These are phyloP conservation scores for Formicarius rufipectus DNA, from an alignment of 2,113 vertebrate genomes.

Conservation along the genomic window DNA sequence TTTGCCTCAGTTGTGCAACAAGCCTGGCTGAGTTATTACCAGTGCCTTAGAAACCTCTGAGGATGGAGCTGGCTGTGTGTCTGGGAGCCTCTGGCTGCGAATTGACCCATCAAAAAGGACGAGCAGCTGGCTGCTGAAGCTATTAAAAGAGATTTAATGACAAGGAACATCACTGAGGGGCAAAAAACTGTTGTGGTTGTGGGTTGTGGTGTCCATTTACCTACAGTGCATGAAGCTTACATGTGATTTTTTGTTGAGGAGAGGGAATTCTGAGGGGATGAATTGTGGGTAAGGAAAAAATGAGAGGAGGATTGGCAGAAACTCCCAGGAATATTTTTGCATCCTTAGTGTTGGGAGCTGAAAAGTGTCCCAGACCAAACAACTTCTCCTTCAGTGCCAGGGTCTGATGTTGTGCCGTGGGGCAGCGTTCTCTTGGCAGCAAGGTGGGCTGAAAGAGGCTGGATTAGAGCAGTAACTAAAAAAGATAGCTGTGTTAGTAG, in stretches of 20 bases:
- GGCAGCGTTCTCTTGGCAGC: not conserved
- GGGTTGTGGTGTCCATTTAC: not conserved
- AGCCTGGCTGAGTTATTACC: not conserved
- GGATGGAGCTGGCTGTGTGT: not conserved
- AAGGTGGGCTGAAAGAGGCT: not conserved
- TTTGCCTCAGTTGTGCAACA: not conserved
- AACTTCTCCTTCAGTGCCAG: accelerated
- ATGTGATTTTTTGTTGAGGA: not conserved
- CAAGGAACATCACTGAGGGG: not conserved
- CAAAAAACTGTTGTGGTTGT: not conserved
- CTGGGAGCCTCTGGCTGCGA: not conserved
- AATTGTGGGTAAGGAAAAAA: not conserved
- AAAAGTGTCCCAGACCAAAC: not conserved
- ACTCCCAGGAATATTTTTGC: not conserved
- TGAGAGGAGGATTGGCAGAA: accelerated
- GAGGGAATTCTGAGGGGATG: not conserved
- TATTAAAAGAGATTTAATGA: not conserved
- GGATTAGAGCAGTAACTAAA: not conserved
- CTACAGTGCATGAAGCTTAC: not conserved
- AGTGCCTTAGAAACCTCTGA: not conserved
- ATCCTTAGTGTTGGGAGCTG: not conserved
- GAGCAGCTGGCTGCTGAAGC: not conserved
- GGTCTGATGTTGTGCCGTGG: accelerated
- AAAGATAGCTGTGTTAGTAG: not conserved
- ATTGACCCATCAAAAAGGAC: not conserved